phyloP scores from a whole-genome alignment of 1,140 invertebrate genomes.

The Lithobius niger region DNA sequence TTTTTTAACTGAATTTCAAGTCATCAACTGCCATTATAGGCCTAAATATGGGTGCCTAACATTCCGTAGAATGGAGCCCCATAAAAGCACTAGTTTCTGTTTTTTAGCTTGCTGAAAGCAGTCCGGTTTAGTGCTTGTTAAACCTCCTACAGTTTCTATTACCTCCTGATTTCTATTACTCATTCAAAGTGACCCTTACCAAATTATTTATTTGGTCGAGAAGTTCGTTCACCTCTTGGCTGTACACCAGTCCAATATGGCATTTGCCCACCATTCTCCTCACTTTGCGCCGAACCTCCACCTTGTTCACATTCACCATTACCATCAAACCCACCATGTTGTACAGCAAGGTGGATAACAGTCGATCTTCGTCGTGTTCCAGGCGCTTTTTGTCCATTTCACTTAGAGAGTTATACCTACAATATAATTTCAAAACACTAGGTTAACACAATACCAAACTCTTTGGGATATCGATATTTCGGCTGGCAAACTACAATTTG shows the following conservation, averaged over 20 bases:
- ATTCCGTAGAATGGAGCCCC: no score
- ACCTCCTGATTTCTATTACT: background rate
- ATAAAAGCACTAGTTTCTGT: no score
- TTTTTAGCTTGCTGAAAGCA: no score
- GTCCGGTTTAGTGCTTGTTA: no score
- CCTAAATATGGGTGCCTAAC: no score
- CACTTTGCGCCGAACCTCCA: constrained; percentile 81
- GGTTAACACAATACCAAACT: no score
- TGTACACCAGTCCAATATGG: constrained; percentile 94
- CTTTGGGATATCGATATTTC: no score
- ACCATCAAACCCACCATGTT: constrained; percentile 94
- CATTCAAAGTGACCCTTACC: constrained; percentile 43
- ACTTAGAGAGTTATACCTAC: constrained; percentile 75
- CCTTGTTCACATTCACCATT: constrained; percentile 77
- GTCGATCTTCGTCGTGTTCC: constrained; percentile 94
- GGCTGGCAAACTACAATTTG: no score
- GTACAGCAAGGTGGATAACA: constrained; percentile 89
- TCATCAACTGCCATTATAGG: no score
- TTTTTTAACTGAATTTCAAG: no score
- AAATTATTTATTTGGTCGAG: constrained; percentile 89
- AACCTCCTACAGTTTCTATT: no score
- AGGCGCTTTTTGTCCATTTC: constrained; percentile 88
- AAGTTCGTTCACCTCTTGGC: constrained; percentile 91
- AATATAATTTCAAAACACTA: no score
- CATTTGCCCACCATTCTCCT: constrained; percentile 89